Evolutionary conservation across 2,888 invertebrate genomes (phyloP), one percentile per base, ranked within the genome.

Genomic region (Osedax frankpressi): DNA sequence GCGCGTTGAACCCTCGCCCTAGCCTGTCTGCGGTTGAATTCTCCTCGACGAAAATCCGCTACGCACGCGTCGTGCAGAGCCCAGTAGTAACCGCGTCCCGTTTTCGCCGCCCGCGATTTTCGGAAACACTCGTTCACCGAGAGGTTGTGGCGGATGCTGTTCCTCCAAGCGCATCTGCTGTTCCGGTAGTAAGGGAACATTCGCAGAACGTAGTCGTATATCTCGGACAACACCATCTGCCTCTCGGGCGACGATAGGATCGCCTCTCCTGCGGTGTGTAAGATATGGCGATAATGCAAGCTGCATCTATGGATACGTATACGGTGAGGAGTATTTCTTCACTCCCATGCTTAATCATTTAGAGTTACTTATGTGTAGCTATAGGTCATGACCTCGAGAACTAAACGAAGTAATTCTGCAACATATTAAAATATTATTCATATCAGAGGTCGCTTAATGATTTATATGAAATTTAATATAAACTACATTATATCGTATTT

Each of bases 61-160:
- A 69, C 69, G 30, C 69, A 69, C n/a, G 69, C 69, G 1, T 69
- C 69, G 28, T 69, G 69, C 24, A 69, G 28, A 19, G 69, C 27
- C 69, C 69, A 69, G 69, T 69, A 69, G 69, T 29, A 69, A 2
- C 69, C 69, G 3, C 69, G 69, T n/a, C 69, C 69, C 25, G 6
- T n/a, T 1, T 29, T 28, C 19, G 69, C 69, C 6, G 25, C 25
- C 3, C 28, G 28, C 28, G 28, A 26, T 29, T 69, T 69, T 1
- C 28, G 28, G 28, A 69, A 69, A 29, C 69, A 69, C 69, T 69
- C 69, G 69, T 69, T 69, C 28, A 69, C 69, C 28, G 69, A 69
- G 28, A 69, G 69, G 28, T 69, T 69, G 29, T 69, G 69, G 28
- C 69, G 69, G 69, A 69, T 69, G 28, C 69, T 69, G 69, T 69